Percentiles rank a stretch among this genome's conserved stretches.
Evolutionary conservation across 2,888 invertebrate genomes (phyloP).

Genomic region (Rhorus exstirpatorius): DNA sequence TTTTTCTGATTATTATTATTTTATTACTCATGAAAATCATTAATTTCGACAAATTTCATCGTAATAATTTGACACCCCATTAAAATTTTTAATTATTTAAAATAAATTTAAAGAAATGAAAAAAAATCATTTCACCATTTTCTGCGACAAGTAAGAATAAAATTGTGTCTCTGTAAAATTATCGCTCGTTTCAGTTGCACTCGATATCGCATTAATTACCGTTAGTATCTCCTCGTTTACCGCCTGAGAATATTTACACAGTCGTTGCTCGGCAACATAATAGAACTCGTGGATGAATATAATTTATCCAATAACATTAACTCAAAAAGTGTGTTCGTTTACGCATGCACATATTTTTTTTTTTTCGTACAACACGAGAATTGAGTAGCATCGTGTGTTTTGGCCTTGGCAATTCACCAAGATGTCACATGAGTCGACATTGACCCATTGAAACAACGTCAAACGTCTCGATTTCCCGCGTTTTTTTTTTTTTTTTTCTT

Average conservation of each 20-base stretch:
- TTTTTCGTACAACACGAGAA: constrained; percentile 9
- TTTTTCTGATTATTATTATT: too few relatives aligned
- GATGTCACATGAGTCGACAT: constrained; percentile 56
- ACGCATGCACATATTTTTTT: neutral
- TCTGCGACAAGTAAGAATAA: neutral
- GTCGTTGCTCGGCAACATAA: constrained; percentile 29
- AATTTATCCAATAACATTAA: constrained; percentile 32
- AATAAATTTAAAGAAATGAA: too few relatives aligned
- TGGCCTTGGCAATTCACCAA: constrained; percentile 48
- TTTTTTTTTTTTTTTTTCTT: constrained; percentile 26
- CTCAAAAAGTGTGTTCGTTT: neutral
- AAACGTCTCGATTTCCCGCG: constrained; percentile 14
- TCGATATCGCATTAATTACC: constrained; percentile 28
- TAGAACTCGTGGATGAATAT: constrained; percentile 37
- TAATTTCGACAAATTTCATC: too few relatives aligned
- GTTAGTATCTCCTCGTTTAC: constrained; percentile 32
- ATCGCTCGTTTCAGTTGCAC: neutral
- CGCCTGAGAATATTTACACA: constrained; percentile 39
- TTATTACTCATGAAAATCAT: too few relatives aligned
- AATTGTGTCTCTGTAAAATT: constrained; percentile 1
- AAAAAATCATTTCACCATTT: neutral
- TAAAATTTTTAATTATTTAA: too few relatives aligned
- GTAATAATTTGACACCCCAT: too few relatives aligned
- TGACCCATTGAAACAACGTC: constrained; percentile 49
- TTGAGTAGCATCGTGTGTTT: constrained; percentile 34